Conservation (phyloP, 2,113 vertebrate species). For the Verasper variegatus region DNA sequence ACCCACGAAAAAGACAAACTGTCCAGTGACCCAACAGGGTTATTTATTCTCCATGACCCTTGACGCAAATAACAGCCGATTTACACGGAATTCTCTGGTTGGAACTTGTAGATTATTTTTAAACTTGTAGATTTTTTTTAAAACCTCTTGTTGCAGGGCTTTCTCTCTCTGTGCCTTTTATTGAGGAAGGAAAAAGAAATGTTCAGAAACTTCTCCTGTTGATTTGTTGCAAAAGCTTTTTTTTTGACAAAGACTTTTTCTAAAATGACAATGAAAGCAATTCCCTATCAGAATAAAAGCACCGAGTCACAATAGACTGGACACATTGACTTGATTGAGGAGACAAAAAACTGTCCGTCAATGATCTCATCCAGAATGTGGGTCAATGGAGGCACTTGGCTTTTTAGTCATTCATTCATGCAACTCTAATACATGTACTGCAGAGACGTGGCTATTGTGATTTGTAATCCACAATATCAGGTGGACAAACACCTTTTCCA, state of each 20-base stretch:
- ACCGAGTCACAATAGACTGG: neutral
- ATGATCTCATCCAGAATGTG: slow-evolving; percentile 24
- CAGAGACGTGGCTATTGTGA: slow-evolving; percentile 7
- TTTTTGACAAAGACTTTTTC: neutral
- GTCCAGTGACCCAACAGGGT: slow-evolving; percentile 15
- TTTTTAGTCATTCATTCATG: slow-evolving; percentile 18
- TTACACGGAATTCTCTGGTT: neutral
- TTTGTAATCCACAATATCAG: neutral
- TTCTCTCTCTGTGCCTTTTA: neutral
- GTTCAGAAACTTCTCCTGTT: slow-evolving; percentile 15
- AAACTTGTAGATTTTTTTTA: no score
- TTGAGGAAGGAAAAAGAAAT: slow-evolving; percentile 21
- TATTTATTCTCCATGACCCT: slow-evolving; percentile 24
- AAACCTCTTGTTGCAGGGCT: neutral
- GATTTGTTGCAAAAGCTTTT: neutral
- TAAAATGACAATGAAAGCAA: neutral
- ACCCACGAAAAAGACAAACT: slow-evolving; percentile 40
- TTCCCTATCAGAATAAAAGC: neutral
- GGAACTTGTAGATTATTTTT: neutral
- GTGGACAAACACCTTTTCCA: neutral
- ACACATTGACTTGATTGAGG: neutral
- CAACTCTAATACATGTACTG: neutral
- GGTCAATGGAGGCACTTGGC: slow-evolving; percentile 44
- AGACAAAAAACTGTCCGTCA: neutral
- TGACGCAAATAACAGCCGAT: slow-evolving; percentile 41